phyloP scores from a whole-genome alignment of 2,113 vertebrate genomes.

The Mandrillus leucophaeus region DNA sequence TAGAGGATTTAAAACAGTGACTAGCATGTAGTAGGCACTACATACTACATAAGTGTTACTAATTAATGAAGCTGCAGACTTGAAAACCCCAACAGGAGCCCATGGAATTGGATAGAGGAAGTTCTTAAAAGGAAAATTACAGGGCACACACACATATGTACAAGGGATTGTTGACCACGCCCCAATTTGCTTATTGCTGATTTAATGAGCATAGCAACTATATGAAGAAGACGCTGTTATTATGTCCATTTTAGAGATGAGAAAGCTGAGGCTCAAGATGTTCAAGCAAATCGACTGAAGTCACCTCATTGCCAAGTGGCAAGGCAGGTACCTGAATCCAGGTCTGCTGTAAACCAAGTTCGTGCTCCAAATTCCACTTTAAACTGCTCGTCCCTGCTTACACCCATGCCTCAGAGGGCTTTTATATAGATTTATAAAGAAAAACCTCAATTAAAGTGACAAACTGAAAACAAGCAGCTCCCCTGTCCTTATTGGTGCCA shows the following conservation, averaged over 20 bases:
- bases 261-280: not conserved
- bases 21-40: not conserved
- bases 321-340: not conserved
- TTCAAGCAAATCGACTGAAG: not conserved
- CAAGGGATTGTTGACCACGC: not conserved
- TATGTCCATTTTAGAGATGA: not conserved
- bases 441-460: not conserved
- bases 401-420: too few relatives aligned
- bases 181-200: too few relatives aligned
- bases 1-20: not conserved
- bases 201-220: not conserved
- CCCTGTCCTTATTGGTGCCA: not conserved
- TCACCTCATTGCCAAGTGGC: fast-evolving
- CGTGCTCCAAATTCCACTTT: not conserved
- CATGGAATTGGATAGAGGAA: not conserved
- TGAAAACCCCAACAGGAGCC: too few relatives aligned
- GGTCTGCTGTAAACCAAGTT: too few relatives aligned
- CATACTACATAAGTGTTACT: not conserved
- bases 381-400: too few relatives aligned
- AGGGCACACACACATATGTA: not conserved
- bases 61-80: not conserved
- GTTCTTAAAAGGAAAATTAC: not conserved
- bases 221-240: not conserved
- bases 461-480: not conserved
- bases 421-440: too few relatives aligned